These are phyloP conservation scores for Heliconius congener DNA, from an alignment of 1,140 invertebrate genomes.

Conservation along the genomic window DNA sequence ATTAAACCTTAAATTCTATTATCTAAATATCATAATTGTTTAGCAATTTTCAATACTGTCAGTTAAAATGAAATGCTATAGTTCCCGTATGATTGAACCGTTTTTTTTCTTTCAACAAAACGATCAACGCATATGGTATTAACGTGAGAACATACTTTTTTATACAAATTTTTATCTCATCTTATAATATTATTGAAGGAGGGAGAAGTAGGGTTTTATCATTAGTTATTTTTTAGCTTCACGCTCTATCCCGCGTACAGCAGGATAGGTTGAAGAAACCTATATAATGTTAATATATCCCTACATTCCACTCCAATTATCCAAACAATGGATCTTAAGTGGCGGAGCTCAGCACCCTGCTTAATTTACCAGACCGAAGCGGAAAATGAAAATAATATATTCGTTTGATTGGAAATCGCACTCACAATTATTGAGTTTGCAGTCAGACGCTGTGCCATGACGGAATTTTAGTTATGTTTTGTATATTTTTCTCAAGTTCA, in stretches of 20 bases:
- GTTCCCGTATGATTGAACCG: slow-evolving; percentile 51
- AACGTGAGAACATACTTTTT: slow-evolving; percentile 10
- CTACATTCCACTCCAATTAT: not conserved
- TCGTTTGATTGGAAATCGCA: no score
- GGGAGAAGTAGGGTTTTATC: not conserved
- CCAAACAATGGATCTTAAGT: no score
- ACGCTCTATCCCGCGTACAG: not conserved
- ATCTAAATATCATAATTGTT: not conserved
- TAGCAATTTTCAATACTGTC: slow-evolving; percentile 53
- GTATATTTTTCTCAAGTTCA: no score
- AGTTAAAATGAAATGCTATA: slow-evolving; percentile 58
- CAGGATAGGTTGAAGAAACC: not conserved
- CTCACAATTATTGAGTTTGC: no score
- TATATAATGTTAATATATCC: not conserved
- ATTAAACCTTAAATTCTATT: slow-evolving; percentile 22
- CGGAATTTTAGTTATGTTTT: no score
- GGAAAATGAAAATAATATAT: no score
- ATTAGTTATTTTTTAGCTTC: not conserved
- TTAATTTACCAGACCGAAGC: no score
- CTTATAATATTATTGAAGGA: no score
- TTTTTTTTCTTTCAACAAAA: slow-evolving; percentile 41
- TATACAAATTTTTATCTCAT: not conserved
- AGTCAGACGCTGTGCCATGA: no score
- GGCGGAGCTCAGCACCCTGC: no score
- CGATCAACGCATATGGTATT: slow-evolving; percentile 44